Evolutionary conservation across 2,797 vertebrate genomes (phyloP).

Genomic region (Rhabdophis nuchalis): DNA sequence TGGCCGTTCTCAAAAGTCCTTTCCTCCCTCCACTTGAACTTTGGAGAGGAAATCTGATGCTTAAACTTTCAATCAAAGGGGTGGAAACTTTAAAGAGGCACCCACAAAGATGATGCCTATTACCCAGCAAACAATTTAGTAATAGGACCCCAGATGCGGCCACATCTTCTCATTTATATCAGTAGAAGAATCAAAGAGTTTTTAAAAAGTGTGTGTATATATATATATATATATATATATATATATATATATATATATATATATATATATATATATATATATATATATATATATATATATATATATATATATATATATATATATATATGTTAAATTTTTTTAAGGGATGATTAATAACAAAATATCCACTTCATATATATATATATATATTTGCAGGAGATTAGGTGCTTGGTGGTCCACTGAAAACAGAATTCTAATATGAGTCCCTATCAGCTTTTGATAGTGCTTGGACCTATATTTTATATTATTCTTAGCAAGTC

Average conservation of each 20-base stretch:
- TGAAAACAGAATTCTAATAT: background rate
- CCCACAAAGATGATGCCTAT: background rate
- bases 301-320: too few relatives aligned
- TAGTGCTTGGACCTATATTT: background rate
- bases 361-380: too few relatives aligned
- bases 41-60: constrained; percentile 16
- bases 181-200: background rate
- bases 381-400: too few relatives aligned
- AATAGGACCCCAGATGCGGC: background rate
- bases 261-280: too few relatives aligned
- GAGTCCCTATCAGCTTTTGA: background rate
- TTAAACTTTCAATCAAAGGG: background rate
- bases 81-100: constrained; percentile 6
- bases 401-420: background rate
- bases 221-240: too few relatives aligned
- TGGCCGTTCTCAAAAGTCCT: constrained; percentile 19
- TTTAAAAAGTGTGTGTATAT: too few relatives aligned
- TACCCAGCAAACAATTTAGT: background rate
- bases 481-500: background rate
- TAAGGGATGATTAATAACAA: too few relatives aligned
- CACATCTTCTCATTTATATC: background rate
- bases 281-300: too few relatives aligned
- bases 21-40: constrained; percentile 2
- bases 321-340: too few relatives aligned
- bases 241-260: too few relatives aligned